Conservation (phyloP, 2,113 vertebrate species). For the Puffinus mauretanicus region DNA sequence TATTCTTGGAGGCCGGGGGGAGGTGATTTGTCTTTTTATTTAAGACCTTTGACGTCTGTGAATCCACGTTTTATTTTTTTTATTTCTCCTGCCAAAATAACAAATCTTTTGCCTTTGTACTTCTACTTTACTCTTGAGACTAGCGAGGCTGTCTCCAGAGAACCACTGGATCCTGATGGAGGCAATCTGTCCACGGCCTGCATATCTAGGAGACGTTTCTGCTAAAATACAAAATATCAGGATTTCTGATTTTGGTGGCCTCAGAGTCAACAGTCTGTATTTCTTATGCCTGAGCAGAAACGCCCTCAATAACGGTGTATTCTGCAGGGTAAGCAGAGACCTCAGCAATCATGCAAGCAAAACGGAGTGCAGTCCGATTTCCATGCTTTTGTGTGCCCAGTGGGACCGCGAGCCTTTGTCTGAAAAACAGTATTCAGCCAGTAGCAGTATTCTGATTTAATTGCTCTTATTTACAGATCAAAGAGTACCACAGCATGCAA, state of each 20-base stretch:
- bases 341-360: neutral
- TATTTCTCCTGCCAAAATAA: neutral
- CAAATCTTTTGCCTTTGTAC: neutral
- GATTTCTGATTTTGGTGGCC: neutral
- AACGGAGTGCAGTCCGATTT: neutral
- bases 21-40: neutral
- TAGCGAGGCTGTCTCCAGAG: neutral
- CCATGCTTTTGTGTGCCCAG: neutral
- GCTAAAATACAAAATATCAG: neutral
- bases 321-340: neutral
- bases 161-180: neutral
- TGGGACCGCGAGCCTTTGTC: neutral
- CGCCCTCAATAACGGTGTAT: fast-evolving
- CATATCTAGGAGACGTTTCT: neutral
- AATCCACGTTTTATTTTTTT: neutral
- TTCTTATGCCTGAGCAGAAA: neutral
- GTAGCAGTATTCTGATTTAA: neutral
- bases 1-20: neutral
- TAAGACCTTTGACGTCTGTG: neutral
- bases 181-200: neutral
- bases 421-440: neutral
- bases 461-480: conserved; percentile 21
- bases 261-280: neutral
- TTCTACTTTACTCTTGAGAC: neutral
- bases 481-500: neutral